phyloP scores from a whole-genome alignment of 2,888 invertebrate genomes.

The Chymomyza procnemis region DNA sequence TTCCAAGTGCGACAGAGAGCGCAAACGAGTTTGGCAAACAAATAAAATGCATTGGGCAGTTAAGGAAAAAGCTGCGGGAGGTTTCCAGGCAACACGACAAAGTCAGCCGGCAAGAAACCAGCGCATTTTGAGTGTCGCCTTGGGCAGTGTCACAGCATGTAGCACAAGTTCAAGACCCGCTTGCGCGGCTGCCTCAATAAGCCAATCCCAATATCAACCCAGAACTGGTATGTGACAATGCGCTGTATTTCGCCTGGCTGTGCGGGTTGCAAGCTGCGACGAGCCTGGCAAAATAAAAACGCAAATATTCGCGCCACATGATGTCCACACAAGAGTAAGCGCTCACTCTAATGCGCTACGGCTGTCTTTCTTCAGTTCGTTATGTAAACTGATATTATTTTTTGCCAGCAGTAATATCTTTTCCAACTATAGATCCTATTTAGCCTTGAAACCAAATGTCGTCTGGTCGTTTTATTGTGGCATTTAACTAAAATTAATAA shows the following conservation, averaged over 20 bases:
- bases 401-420: slow-evolving; percentile 54
- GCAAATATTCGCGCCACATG: slow-evolving; percentile 47
- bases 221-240: slow-evolving; percentile 54
- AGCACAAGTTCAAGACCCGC: slow-evolving; percentile 22
- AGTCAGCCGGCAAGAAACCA: slow-evolving; percentile 32
- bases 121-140: slow-evolving; percentile 25
- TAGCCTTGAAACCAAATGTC: slow-evolving; percentile 51
- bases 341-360: not conserved
- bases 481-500: slow-evolving; percentile 64
- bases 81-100: slow-evolving; percentile 49
- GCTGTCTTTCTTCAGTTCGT: slow-evolving; percentile 1
- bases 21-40: not conserved
- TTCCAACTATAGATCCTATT: slow-evolving; percentile 37
- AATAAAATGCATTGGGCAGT: slow-evolving; percentile 12
- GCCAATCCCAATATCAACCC: not conserved
- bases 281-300: slow-evolving; percentile 17
- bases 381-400: slow-evolving; percentile 71
- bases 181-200: slow-evolving; percentile 7
- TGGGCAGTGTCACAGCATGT: slow-evolving; percentile 17
- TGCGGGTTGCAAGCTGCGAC: slow-evolving; percentile 53
- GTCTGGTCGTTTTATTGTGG: slow-evolving; percentile 30
- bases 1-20: slow-evolving; percentile 30
- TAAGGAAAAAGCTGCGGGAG: slow-evolving; percentile 56
- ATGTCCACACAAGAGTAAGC: slow-evolving; percentile 35
- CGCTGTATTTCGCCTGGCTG: slow-evolving; percentile 67